Evolutionary conservation across 2,888 invertebrate species (phyloP).

Genomic region (Tipula confusa): DNA sequence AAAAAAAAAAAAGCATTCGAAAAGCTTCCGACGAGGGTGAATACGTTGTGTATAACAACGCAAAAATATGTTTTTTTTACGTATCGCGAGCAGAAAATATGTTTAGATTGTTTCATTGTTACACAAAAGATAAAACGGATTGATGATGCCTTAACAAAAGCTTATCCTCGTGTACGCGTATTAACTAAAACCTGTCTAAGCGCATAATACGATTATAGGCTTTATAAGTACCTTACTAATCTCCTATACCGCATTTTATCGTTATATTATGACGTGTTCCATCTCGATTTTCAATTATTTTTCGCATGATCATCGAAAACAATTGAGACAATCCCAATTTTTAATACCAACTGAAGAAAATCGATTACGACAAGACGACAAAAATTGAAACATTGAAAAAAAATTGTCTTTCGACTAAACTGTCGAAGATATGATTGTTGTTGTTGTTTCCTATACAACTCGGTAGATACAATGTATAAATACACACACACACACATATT

Average conservation of each 20-base stretch:
- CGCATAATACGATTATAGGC: not conserved
- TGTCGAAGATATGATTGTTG: not conserved
- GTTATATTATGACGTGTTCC: not conserved
- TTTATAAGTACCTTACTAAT: not conserved
- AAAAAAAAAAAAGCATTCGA: conserved; percentile 13
- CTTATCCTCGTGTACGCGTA: not conserved
- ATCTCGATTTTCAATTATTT: not conserved
- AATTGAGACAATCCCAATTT: not conserved
- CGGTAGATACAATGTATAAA: too few relatives aligned
- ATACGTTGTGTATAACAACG: not conserved
- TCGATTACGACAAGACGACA: not conserved
- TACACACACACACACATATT: not conserved
- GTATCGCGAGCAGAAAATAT: not conserved
- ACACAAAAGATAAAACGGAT: not conserved
- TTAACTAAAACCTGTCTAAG: not conserved
- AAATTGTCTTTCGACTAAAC: not conserved
- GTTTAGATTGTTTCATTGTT: not conserved
- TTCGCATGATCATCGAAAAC: not conserved
- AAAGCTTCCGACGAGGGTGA: not conserved
- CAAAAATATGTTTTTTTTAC: not conserved
- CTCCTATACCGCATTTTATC: not conserved
- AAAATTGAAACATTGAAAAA: not conserved
- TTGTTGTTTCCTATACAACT: not conserved
- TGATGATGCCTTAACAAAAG: not conserved
- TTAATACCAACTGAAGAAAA: not conserved